Base-by-base conservation (phyloP, 2,113 vertebrate species). In the Rynchops niger region DNA sequence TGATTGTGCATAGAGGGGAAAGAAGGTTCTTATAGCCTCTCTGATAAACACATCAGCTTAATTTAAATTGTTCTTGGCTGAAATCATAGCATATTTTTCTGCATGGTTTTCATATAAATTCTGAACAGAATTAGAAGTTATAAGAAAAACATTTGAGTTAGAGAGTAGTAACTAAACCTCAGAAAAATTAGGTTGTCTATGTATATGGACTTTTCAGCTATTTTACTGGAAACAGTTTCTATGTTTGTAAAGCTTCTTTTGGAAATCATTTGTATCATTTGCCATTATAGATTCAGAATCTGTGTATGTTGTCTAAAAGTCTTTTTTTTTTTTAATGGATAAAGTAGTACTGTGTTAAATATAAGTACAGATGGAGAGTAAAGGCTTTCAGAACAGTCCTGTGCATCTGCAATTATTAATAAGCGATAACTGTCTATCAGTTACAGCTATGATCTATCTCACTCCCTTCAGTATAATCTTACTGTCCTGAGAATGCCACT, bases 361-460 rank as follows among this genome's bases (percentile, higher is more conserved):
- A 14, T 43, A 82, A 70, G 56, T 94, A 65, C 11, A 38, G 38
- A 6, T 43, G 34, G 61, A 55, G 87, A 70, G 14, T 61, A 55
- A 95, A 43, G 19, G 29, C 38, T 63, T 42, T 94, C 66, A 85
- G 66, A 93, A 80, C 40, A 74, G 50, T 85, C 47, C 47, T 47
- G 7, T 91, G 18, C n/a, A 56, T 90, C 59, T 92, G 9, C 83
- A 76, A 11, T 95, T 96, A 92, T 88, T 95, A 97, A 43, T 88
- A 87, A 86, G 15, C 78, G 29, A 81, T 83, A 94, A 76, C 92
- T 93, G 85, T 98, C 82, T 97, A 91, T 91, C 98, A 99, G 99
- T 97, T 99, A 99, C 97, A 99, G 99, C 98, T 99, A 99, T 82
- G 99, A 99, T 98, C 97, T 99, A 3, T 99, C 99, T 97, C 99